Evolutionary conservation across 2,113 vertebrate genomes (phyloP), one percentile per base, ranked within the genome.

Genomic region (Paracyprichromis sp.): DNA sequence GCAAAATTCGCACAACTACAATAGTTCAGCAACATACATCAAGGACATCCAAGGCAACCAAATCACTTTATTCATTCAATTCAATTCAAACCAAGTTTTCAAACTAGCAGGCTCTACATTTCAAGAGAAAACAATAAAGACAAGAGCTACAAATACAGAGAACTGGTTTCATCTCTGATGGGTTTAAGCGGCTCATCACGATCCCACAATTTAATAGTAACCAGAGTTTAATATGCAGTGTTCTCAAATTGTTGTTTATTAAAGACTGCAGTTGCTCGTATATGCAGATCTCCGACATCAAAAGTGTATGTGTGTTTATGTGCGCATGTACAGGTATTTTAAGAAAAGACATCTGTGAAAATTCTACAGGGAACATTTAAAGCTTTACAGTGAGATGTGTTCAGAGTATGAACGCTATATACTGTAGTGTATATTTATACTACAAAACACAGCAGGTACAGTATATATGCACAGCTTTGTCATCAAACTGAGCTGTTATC

Each of bases 11-110:
- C 90, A 85, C 7, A 61, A 45, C 80, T 80, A 82, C 8, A 82
- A 9, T 11, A 83, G 66, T 76, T 86, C 43, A n/a, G 71, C 31
- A 34, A 78, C 57, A 73, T 40, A 69, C 40, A 85, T 71, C 34
- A 47, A 63, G 61, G 31, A 82, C 34, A 82, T 88, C 6, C n/a
- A 80, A 89, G 83, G 90, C 83, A 76, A 57, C 26, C 79, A 59
- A 6, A 83, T 43, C 43, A 79, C 84, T 93, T 26, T 61, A 61
- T 82, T 92, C 89, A 93, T 94, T 82, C 57, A 92, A 0, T 61
- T 61, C 59, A 6, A 86, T 83, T 47, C 10, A 50, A 47, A 57
- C 24, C 24, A 66, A 19, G 40, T 87, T 34, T 66, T 83, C n/a
- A 40, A 7, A 61, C 73, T 9, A 73, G 53, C 80, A 17, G 13